Percentiles rank a stretch among this genome's conserved stretches.
Conservation (phyloP, 1,140 invertebrate genomes). For the Chelonus insularis region DNA sequence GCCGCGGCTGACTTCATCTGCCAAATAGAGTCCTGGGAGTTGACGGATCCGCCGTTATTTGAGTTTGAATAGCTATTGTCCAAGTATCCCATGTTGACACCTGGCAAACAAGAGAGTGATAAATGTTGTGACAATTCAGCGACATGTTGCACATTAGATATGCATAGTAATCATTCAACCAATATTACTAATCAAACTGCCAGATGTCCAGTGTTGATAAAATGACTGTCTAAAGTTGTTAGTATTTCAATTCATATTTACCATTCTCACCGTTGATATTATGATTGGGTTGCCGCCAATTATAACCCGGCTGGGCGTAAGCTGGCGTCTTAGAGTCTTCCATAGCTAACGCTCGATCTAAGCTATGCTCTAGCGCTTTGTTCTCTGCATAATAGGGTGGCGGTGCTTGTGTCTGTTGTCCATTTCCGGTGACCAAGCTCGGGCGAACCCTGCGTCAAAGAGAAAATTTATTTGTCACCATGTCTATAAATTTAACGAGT, state of each 20-base stretch:
- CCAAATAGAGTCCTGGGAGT: slow-evolving; percentile 93
- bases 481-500: slow-evolving; percentile 15
- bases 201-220: no score
- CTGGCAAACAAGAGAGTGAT: slow-evolving; percentile 49
- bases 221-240: not conserved
- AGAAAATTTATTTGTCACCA: slow-evolving; percentile 28
- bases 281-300: slow-evolving; percentile 71
- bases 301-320: slow-evolving; percentile 83
- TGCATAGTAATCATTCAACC: not conserved
- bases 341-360: slow-evolving; percentile 79
- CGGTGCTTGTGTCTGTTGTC: slow-evolving; percentile 76
- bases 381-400: slow-evolving; percentile 88
- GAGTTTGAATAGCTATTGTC: slow-evolving; percentile 91
- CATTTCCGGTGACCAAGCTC: slow-evolving; percentile 70
- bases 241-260: slow-evolving; percentile 14
- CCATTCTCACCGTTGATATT: slow-evolving; percentile 73
- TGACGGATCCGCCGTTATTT: slow-evolving; percentile 89
- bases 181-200: not conserved
- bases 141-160: not conserved
- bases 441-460: slow-evolving; percentile 63
- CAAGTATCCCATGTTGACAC: slow-evolving; percentile 85
- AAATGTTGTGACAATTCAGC: not conserved
- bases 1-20: slow-evolving; percentile 85
- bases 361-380: slow-evolving; percentile 84
- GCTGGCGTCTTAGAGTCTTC: slow-evolving; percentile 80